Base-by-base conservation (phyloP, 1,140 invertebrate genomes). In the Neodiprion virginianus region DNA sequence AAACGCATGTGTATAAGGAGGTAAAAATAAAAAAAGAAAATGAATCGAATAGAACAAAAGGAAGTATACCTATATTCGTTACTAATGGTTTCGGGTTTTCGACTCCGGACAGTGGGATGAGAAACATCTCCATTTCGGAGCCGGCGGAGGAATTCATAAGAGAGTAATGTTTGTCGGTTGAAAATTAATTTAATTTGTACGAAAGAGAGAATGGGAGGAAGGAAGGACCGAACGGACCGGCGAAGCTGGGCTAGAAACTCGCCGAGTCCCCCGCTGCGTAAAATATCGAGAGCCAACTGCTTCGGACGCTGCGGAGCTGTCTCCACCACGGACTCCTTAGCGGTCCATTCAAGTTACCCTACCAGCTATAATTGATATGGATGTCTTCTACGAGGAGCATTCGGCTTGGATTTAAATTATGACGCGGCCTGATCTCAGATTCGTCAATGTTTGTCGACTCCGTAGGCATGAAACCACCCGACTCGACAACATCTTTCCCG, bases 321-420 rank as follows among this genome's bases (percentile, higher is more conserved):
- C 81, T 82, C 78, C 79, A 79, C 78, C 74, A 47, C 7, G 67
- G 67, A 69, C 67, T 69, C 67, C 67, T 69, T 69, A 69, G 67
- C 67, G 67, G 67, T 7, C 67, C 67, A 53, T 79, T 76, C 65
- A 48, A 70, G 69, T 71, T 40, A 49, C 40, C 79, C 81, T 83
- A 82, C 83, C 83, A 83, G 78, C 83, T 81, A 87, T 88, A 87
- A 88, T 88, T 88, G 87, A 88, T 88, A 88, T 84, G 87, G 86
- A 88, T 87, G 86, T 87, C 86, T 87, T 86, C 86, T 83, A 77
- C 28, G 7, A 61, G 4, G 53, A 61, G 11, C 53, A 61, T 61
- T 61, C 53, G 53, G 53, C n/a, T 61, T 61, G 11, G 53, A 61
- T 61, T 61, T 61, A 61, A 61, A 61, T 61, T 61, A 61, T 61